phyloP scores from a whole-genome alignment of 2,797 vertebrate genomes.

The Sebastolobus altivelis region DNA sequence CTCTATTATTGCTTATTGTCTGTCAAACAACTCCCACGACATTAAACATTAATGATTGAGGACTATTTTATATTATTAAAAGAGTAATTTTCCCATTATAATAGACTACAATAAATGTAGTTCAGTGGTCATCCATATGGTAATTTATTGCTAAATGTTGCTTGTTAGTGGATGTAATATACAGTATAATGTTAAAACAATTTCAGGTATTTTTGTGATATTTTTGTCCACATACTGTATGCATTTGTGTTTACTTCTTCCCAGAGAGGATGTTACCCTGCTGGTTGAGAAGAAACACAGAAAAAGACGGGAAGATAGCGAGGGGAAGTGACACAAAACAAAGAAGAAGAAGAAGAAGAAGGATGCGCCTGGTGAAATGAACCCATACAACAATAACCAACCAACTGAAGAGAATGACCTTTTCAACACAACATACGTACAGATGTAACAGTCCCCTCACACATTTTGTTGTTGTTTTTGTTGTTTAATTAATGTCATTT shows the following conservation, averaged over 20 bases:
- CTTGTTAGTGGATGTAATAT: not conserved
- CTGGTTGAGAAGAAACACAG: conserved; percentile 45
- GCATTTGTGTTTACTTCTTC: conserved; percentile 27
- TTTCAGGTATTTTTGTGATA: conserved; percentile 1
- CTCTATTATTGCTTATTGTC: not conserved
- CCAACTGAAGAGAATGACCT: not conserved
- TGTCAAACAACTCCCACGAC: not conserved
- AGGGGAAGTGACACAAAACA: conserved; percentile 16
- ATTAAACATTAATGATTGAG: not conserved
- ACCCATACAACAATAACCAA: conserved; percentile 12
- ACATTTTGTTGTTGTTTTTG: conserved; percentile 23
- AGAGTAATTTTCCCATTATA: not conserved
- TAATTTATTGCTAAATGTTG: not conserved
- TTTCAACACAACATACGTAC: not conserved
- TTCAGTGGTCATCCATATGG: not conserved
- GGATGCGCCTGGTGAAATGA: conserved; percentile 5
- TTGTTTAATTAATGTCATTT: conserved; percentile 23
- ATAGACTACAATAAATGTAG: not conserved
- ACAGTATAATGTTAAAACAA: not conserved
- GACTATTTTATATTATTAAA: not conserved
- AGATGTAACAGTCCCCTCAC: conserved; percentile 29
- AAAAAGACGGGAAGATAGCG: conserved; percentile 27
- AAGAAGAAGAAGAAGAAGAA: conserved; percentile 30
- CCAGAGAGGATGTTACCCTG: conserved; percentile 56
- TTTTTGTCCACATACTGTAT: not conserved